phyloP scores from a whole-genome alignment of 1,140 invertebrate species.

The Pseudomyrmex dendroicus region DNA sequence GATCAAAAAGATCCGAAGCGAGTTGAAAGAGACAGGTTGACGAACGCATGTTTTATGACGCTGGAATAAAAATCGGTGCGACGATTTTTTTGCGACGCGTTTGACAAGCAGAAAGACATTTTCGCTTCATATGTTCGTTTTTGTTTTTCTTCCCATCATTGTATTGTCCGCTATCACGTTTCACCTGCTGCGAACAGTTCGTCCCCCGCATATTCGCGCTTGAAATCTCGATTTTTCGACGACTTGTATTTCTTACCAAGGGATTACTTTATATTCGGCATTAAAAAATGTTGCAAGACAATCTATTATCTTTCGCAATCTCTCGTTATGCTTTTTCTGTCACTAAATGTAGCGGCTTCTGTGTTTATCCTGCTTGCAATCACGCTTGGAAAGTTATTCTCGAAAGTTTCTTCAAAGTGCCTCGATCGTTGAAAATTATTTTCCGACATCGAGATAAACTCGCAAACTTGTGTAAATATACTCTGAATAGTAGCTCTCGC shows the following conservation, averaged over 20 bases:
- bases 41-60: not conserved
- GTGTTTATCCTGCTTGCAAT: conserved; percentile 28
- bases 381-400: conserved; percentile 10
- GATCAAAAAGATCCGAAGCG: too few species aligned
- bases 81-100: not conserved
- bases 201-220: conserved; percentile 12
- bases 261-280: not conserved
- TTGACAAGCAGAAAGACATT: not conserved
- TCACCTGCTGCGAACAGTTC: not conserved
- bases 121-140: conserved; percentile 11
- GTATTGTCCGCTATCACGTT: conserved; percentile 22
- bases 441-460: not conserved
- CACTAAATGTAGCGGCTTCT: conserved; percentile 8
- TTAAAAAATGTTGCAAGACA: conserved; percentile 9
- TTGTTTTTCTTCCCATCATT: conserved; percentile 25
- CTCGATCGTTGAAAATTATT: conserved; percentile 20
- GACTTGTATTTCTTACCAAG: not conserved
- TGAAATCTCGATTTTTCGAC: conserved; percentile 10
- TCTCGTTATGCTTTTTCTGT: conserved; percentile 9
- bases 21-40: not conserved
- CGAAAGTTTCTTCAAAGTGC: conserved; percentile 18
- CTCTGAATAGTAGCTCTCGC: not conserved
- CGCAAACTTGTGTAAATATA: conserved; percentile 15
- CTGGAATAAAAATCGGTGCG: not conserved
- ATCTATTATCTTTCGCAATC: not conserved